These are phyloP conservation scores for Neosilurus mollespiculum DNA, from an alignment of 2,797 vertebrate genomes.

Conservation along the genomic window DNA sequence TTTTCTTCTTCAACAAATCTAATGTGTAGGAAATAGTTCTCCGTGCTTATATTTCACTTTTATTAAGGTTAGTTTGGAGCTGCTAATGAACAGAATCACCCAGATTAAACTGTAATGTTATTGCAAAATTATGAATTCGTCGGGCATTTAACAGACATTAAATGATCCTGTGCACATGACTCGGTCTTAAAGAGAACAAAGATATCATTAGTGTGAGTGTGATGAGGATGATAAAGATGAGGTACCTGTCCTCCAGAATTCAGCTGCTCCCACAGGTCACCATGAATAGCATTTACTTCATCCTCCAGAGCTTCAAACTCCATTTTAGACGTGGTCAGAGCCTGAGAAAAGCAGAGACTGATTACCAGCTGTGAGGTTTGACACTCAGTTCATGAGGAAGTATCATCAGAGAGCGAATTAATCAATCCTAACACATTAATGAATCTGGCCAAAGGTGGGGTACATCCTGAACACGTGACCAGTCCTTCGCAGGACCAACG, in stretches of 20 bases:
- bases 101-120: constrained; percentile 22
- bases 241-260: constrained; percentile 88
- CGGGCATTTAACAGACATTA: background rate
- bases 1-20: constrained; percentile 17
- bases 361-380: background rate
- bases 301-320: constrained; percentile 91
- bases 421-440: too few species aligned
- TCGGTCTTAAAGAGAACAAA: constrained; percentile 3
- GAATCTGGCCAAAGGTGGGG: too few species aligned
- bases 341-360: constrained; percentile 64
- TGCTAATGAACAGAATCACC: background rate
- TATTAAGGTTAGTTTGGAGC: constrained; percentile 1
- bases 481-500: too few species aligned
- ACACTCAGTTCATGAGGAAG: background rate
- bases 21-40: background rate
- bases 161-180: background rate
- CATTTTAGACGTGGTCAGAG: constrained; percentile 80
- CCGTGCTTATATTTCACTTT: background rate
- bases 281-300: constrained; percentile 88
- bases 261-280: constrained; percentile 94
- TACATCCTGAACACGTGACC: too few species aligned
- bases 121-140: constrained; percentile 1
- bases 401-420: background rate
- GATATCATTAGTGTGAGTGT: background rate
- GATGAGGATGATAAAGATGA: background rate